Base-by-base conservation (phyloP, 2,113 vertebrate genomes). In the Paradoxurus hermaphroditus region DNA sequence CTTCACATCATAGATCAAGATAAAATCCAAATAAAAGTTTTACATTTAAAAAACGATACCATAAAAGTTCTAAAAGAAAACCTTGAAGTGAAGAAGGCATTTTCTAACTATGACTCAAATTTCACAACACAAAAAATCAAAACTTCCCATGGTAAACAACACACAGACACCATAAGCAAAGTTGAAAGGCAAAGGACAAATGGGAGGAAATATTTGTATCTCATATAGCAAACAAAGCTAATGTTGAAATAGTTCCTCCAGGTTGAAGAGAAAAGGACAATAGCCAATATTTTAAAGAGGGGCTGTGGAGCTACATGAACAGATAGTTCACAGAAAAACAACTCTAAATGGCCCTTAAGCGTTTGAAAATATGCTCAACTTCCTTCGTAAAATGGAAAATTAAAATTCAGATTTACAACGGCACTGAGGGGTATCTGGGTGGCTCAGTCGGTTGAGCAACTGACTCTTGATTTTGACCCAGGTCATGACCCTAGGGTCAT, bases 11-110 rank as follows among this genome's bases (percentile, higher is more conserved):
- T 78, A 56, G 18, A 83, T 65, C 27, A 44, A 36, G 19, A 78
- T 59, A 81, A 91, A 95, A 86, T 13, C 1, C 46, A 94, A 97
- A 79, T n/a, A 79, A 77, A 88, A 87, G 10, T 94, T 34, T 79
- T 44, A 73, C 70, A 23, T 44, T 68, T 23, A 11, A 77, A 91
- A 82, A 53, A 75, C n/a, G 36, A 91, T 88, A 62, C 34, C 2
- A 95, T 46, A 44, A 39, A 92, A 79, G 13, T 84, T 73, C 11
- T 67, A 34, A 92, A 27, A 84, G 63, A 81, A 95, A 96, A 94
- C 19, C 56, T 88, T 89, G 65, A 59, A 41, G 25, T 91, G 10
- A 85, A 84, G 36, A 85, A 70, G 51, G 16, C 5, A 2, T 51
- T 85, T 85, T 95, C 46, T 93, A 89, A 86, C 27, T 85, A 62